phyloP scores from a whole-genome alignment of 2,113 vertebrate genomes.

The Aplodontia rufa region DNA sequence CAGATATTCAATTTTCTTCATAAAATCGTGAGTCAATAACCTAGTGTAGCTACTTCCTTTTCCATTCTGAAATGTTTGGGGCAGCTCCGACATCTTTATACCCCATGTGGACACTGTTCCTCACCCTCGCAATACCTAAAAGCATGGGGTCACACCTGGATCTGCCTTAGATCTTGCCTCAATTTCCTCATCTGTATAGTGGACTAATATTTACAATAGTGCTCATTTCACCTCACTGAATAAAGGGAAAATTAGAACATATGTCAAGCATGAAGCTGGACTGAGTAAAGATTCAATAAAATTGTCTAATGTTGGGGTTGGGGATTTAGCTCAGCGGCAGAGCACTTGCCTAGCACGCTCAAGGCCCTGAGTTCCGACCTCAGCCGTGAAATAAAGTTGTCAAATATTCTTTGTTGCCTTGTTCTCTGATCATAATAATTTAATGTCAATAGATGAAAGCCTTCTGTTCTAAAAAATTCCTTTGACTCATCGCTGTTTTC shows the following conservation, averaged over 20 bases:
- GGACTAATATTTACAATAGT: not conserved
- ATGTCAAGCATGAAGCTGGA: not conserved
- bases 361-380: no score
- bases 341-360: no score
- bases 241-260: not conserved
- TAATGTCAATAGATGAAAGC: not conserved
- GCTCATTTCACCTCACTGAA: not conserved
- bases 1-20: constrained; percentile 38
- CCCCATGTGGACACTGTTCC: rapidly evolving
- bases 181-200: not conserved
- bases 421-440: not conserved
- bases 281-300: not conserved
- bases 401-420: not conserved
- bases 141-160: not conserved
- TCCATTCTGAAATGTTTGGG: not conserved
- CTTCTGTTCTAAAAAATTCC: not conserved
- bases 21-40: not conserved
- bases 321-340: no score
- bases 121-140: no score
- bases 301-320: no score
- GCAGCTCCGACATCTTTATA: not conserved
- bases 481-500: constrained; percentile 7
- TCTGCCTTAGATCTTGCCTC: not conserved
- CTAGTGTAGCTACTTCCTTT: not conserved
- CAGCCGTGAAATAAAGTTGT: no score